Base-by-base conservation (phyloP, 2,797 vertebrate genomes). In the Danio jaintianensis region DNA sequence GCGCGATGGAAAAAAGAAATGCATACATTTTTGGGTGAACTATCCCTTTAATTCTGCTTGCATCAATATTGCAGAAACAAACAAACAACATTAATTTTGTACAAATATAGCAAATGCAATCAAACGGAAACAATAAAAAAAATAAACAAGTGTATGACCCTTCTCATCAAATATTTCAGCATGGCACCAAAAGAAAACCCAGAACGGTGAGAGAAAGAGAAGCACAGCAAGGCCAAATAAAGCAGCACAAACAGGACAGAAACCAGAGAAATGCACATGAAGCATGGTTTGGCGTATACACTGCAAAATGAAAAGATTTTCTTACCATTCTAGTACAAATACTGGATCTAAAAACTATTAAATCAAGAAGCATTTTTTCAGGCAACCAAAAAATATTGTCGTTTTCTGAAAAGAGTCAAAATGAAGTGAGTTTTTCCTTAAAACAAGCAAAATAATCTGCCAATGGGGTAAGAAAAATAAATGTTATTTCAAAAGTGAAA, bases 281-380 rank as follows among this genome's bases (percentile, higher is more conserved):
- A 10, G 63, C 66, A 58, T 18, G 43, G 84, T 86, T 89, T 88
- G 88, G 87, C 84, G 85, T 87, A 68, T 29, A 29, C 29, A 29
- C 29, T 1, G 29, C 29, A 1, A 29, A 29, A 29, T 29, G 1
- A 29, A 29, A 29, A n/a, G 29, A 29, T 29, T 29, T 3, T 29
- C 29, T 29, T 1, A 29, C 29, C 1, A 29, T 29, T 29, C 29
- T 29, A 29, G 29, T 29, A 29, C 29, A 29, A 29, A 29, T 29
- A 29, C 29, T n/a, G n/a, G n/a, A n/a, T n/a, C n/a, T n/a, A n/a
- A n/a, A n/a, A n/a, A n/a, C n/a, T n/a, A n/a, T n/a, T 29, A 29
- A 3, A 29, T 29, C 29, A 1, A 29, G 3, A 29, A 29, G 29
- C 1, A 1, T 29, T 29, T 29, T n/a, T n/a, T n/a, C n/a, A n/a